These are phyloP conservation scores for Trichechus manatus DNA, from an alignment of 2,113 vertebrate species.

Conservation along the genomic window DNA sequence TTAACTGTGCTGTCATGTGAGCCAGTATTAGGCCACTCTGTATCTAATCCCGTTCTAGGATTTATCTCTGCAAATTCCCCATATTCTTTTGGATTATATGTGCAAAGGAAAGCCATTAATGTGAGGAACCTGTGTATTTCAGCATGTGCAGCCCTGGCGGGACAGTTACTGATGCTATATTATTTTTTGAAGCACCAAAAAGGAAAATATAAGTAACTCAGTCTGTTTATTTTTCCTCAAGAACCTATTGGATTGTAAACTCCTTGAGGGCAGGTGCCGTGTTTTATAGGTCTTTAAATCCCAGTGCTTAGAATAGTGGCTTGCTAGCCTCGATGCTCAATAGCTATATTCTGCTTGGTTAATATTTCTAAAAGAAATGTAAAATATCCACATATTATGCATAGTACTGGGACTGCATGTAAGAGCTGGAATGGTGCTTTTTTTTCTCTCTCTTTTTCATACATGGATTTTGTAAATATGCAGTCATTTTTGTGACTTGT, in stretches of 20 bases:
- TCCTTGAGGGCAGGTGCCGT: neutral
- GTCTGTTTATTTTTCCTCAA: neutral
- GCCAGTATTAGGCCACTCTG: neutral
- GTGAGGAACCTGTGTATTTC: neutral
- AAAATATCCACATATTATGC: neutral
- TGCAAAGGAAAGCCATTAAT: neutral
- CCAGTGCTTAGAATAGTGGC: neutral
- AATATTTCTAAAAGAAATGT: conserved; percentile 37
- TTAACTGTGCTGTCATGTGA: neutral
- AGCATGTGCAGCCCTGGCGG: neutral
- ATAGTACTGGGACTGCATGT: neutral
- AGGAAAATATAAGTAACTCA: conserved; percentile 26
- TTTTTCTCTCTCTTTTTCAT: neutral
- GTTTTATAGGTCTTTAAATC: conserved; percentile 12
- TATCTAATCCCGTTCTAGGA: neutral
- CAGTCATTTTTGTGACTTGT: conserved; percentile 16
- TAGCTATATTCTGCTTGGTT: neutral
- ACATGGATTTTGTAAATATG: neutral
- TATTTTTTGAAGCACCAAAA: conserved; percentile 3
- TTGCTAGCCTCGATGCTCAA: neutral
- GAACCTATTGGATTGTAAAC: neutral
- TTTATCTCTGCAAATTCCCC: neutral
- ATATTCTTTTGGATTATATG: neutral
- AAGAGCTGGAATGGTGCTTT: neutral
- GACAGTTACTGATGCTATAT: neutral